Evolutionary conservation across 2,113 vertebrate genomes (phyloP).

Genomic region (Perca flavescens): DNA sequence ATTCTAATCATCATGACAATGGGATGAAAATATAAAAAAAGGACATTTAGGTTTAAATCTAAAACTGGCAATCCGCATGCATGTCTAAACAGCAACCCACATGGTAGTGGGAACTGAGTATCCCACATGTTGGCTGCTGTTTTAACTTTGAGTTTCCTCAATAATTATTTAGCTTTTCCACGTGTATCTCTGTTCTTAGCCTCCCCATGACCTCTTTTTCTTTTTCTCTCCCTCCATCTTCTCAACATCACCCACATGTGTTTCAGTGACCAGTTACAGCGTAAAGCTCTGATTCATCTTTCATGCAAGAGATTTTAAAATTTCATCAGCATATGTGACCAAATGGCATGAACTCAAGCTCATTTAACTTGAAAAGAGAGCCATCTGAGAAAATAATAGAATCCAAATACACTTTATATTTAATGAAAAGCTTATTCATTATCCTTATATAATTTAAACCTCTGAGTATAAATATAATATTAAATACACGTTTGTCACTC

Average conservation of each 20-base stretch:
- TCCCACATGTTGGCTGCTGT: background rate
- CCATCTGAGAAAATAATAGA: conserved; percentile 26
- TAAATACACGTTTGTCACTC: background rate
- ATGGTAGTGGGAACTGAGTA: background rate
- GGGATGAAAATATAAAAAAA: background rate
- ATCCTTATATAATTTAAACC: conserved; percentile 2
- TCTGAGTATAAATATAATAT: conserved; percentile 1
- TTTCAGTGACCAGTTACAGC: conserved; percentile 50
- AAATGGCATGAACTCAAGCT: conserved; percentile 7
- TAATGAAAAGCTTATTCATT: conserved; percentile 33
- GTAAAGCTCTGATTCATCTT: conserved; percentile 61
- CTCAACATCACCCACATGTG: conserved; percentile 62
- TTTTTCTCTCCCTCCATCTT: conserved; percentile 31
- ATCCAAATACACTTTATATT: conserved; percentile 35
- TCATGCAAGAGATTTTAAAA: conserved; percentile 47
- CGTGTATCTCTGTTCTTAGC: conserved; percentile 43
- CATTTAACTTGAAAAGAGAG: conserved; percentile 34
- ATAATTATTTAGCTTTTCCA: conserved; percentile 12
- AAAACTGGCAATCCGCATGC: background rate
- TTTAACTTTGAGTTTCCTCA: background rate
- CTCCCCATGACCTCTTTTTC: conserved; percentile 46
- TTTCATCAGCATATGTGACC: conserved; percentile 50
- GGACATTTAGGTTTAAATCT: background rate
- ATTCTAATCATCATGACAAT: background rate
- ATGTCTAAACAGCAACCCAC: background rate